Base-by-base conservation (phyloP, 2,113 vertebrate species). In the Bombycilla garrulus region DNA sequence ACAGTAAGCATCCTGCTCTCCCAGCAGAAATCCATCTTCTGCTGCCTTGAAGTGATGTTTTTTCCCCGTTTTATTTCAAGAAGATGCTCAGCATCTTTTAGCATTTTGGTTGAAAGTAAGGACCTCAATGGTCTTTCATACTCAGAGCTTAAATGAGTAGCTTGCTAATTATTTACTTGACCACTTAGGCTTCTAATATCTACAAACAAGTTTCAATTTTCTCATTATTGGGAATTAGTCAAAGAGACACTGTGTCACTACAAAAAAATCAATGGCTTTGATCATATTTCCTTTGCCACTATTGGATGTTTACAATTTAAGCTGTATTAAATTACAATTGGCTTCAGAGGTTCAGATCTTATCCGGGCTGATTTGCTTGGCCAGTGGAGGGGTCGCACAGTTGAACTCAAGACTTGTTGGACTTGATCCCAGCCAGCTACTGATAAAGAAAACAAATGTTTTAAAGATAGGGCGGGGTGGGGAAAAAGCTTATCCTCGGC, bases 191-290 rank as follows among this genome's bases (percentile, higher is more conserved):
- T 69, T 83, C 22, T 65, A 93, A 95, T 85, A 92, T 51, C 78
- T 69, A 71, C 88, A 89, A 84, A 86, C 54, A 28, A 58, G 54
- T 65, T 94, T 87, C 93, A 61, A 50, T 94, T 92, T 92, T 45
- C 85, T 86, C 86, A 45, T 94, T 90, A 92, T 86, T 67, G 88
- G 69, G 86, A 88, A 93, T 91, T 91, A 94, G 71, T 97, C 90
- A 67, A 69, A 93, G 85, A 92, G 87, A 83, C 82, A 64, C 54
- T 11, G 79, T 81, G 81, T 83, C 66, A 47, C 82, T 88, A 70
- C 76, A 36, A 40, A 73, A 73, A 79, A 91, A 94, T 95, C 95
- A 35, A 94, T 95, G 67, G 12, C 82, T 97, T 93, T 97, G 95
- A 96, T 94, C 90, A 77, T 82, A 85, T 85, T 95, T 91, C 90